phyloP scores from a whole-genome alignment of 2,888 invertebrate genomes.

The Coremacera marginata region DNA sequence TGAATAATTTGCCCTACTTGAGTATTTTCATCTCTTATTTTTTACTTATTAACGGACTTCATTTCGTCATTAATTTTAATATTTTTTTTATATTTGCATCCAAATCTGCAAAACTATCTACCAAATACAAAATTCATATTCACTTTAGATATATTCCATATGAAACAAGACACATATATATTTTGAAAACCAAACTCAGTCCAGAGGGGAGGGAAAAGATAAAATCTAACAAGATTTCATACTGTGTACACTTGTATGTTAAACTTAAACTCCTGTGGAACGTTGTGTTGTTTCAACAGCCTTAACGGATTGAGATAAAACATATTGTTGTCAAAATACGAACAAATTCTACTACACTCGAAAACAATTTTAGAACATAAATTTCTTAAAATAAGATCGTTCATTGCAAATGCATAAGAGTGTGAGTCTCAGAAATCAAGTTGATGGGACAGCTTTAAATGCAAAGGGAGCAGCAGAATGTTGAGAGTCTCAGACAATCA shows the following conservation, averaged over 20 bases:
- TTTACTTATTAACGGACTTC: no score
- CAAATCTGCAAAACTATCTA: no score
- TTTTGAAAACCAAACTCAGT: background rate
- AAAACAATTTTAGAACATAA: slow-evolving; percentile 7
- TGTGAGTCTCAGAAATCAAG: background rate
- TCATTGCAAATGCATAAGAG: background rate
- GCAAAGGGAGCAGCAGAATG: background rate
- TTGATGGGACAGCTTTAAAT: background rate
- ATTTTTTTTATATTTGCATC: no score
- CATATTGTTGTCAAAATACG: slow-evolving; percentile 44
- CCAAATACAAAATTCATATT: background rate
- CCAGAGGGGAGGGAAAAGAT: background rate
- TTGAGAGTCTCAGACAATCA: background rate
- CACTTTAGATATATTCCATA: background rate
- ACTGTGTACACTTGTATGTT: background rate
- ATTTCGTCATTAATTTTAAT: no score
- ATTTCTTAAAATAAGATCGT: background rate
- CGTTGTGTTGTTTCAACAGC: slow-evolving; percentile 48
- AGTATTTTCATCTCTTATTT: no score
- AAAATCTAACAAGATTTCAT: background rate
- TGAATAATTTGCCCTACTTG: no score
- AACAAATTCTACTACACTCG: slow-evolving; percentile 19
- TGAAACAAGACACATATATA: slow-evolving; percentile 1
- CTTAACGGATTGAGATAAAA: slow-evolving; percentile 50
- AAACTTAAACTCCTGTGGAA: slow-evolving; percentile 58